Conservation (phyloP, 2,113 vertebrate genomes). For the Ammodytes dubius region DNA sequence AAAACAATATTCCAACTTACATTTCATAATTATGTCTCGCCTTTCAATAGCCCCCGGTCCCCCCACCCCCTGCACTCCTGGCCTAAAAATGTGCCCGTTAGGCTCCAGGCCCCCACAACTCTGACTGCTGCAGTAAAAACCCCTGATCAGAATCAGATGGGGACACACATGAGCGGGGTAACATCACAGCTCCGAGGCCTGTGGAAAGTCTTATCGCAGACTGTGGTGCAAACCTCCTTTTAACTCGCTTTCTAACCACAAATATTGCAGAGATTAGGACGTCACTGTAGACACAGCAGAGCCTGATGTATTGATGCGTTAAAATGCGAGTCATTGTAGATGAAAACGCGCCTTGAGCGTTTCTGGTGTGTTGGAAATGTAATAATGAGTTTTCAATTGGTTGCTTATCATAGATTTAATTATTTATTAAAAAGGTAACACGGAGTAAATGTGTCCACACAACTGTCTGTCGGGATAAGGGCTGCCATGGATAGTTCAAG, state of each 20-base stretch:
- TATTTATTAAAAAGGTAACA: background rate
- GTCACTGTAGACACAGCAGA: slow-evolving; percentile 24
- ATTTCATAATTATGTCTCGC: slow-evolving; percentile 81
- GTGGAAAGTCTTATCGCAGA: slow-evolving; percentile 76
- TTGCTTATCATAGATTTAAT: background rate
- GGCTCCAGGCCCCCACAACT: slow-evolving; percentile 58
- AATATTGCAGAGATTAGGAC: slow-evolving; percentile 52
- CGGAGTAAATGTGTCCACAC: background rate
- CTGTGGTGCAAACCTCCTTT: slow-evolving; percentile 56
- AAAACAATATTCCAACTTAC: slow-evolving; percentile 84
- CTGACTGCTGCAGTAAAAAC: slow-evolving; percentile 60
- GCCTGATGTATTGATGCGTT: slow-evolving; percentile 36
- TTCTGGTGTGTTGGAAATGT: slow-evolving; percentile 1
- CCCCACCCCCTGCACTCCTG: background rate
- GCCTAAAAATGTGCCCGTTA: slow-evolving; percentile 57
- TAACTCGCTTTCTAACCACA: slow-evolving; percentile 68
- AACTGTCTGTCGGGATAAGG: slow-evolving; percentile 41
- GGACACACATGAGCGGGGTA: slow-evolving; percentile 65
- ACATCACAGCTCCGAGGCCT: slow-evolving; percentile 70
- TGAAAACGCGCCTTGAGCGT: background rate
- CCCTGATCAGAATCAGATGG: slow-evolving; percentile 82
- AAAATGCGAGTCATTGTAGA: background rate
- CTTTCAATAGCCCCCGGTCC: slow-evolving; percentile 64
- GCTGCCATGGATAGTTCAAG: slow-evolving; percentile 68
- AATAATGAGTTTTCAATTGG: slow-evolving; percentile 6